Evolutionary conservation across 2,113 vertebrate species (phyloP).

Genomic region (Oncorhynchus tshawytscha): DNA sequence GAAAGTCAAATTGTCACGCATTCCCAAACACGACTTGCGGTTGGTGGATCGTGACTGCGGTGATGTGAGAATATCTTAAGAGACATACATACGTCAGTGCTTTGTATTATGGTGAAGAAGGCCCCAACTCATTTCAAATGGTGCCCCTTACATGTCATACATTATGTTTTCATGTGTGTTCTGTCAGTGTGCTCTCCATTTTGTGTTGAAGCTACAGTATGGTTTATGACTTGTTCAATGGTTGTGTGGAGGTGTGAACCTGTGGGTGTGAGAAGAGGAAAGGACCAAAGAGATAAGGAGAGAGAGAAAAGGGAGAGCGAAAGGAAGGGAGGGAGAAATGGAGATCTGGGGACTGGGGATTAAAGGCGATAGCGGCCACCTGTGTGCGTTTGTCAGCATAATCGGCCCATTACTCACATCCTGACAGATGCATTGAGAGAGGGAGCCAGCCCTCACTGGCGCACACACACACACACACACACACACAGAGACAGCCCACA

Average conservation of each 20-base stretch:
- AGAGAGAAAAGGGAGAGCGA: neutral
- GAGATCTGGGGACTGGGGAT: conserved; percentile 23
- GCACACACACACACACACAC: neutral
- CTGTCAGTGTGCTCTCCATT: neutral
- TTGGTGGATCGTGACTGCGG: conserved; percentile 8
- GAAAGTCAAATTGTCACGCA: conserved; percentile 9
- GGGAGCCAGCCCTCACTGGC: neutral
- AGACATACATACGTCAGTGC: neutral
- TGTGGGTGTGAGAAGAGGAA: conserved; percentile 1
- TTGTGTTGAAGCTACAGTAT: neutral
- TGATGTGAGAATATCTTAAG: conserved; percentile 14
- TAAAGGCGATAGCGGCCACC: conserved; percentile 25
- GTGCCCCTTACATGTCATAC: neutral
- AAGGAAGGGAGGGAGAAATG: neutral
- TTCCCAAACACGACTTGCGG: neutral
- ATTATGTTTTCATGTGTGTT: neutral
- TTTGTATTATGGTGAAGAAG: no score
- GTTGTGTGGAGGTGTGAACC: neutral
- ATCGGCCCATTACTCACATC: conserved; percentile 30
- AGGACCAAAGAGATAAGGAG: no score
- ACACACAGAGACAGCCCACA: neutral
- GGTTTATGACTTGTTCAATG: neutral
- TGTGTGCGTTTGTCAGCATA: conserved; percentile 35
- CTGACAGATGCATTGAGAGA: conserved; percentile 19
- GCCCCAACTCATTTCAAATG: neutral